A percentile compares a stretch with the other conserved stretches of the same genome.
Evolutionary conservation across 2,113 vertebrate genomes (phyloP).

Genomic region (Kobus ellipsiprymnus): DNA sequence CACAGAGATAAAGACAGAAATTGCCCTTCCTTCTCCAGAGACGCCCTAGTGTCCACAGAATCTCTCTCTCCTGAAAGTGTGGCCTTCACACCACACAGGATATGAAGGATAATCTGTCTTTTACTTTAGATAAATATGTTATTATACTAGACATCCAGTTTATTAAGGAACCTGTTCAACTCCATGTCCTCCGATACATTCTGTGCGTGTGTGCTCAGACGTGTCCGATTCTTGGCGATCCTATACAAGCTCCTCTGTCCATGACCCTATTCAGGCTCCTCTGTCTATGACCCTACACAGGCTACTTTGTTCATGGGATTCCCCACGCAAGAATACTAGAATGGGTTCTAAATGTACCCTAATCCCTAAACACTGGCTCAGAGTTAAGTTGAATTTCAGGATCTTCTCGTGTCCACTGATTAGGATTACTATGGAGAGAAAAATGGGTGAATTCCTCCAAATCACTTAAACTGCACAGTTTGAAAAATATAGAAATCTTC

Average conservation of each 20-base stretch:
- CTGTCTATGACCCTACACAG: neutral
- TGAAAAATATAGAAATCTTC: neutral
- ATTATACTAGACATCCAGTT: neutral
- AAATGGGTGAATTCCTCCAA: neutral
- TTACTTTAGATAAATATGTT: neutral
- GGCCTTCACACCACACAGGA: fast-evolving
- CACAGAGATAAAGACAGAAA: too few species aligned
- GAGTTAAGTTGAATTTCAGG: neutral
- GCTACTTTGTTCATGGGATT: neutral
- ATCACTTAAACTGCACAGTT: neutral
- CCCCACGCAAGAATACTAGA: neutral
- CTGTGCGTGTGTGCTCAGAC: fast-evolving
- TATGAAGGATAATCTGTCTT: neutral
- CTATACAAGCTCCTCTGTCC: neutral
- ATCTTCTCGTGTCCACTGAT: fast-evolving
- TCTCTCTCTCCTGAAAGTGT: neutral
- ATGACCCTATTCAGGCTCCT: neutral
- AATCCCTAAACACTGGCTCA: neutral
- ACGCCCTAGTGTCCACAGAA: neutral
- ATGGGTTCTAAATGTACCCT: neutral
- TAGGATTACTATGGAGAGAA: neutral
- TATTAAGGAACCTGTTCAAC: neutral
- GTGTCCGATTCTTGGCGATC: fast-evolving
- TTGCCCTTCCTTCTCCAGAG: neutral
- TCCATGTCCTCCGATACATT: neutral